Percentiles rank a stretch among this genome's conserved stretches.
Conservation (phyloP, 2,797 vertebrate species). For the Syndactyla subalaris region DNA sequence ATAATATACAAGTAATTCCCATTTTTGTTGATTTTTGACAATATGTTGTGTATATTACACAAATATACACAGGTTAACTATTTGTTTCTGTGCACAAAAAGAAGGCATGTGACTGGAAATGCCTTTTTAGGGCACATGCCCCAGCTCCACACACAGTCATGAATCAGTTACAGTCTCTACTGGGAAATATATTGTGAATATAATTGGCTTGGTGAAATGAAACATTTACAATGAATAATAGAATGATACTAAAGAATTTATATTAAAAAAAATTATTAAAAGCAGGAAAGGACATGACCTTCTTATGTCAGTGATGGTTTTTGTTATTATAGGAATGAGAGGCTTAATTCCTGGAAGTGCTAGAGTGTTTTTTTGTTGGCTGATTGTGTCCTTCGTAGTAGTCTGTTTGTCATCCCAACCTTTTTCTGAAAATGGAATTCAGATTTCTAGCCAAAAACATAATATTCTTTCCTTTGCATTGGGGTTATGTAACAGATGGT, state of each 20-base stretch:
- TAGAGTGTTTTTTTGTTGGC: conserved; percentile 53
- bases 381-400: conserved; percentile 56
- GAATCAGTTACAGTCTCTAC: neutral
- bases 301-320: conserved; percentile 19
- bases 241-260: conserved; percentile 5
- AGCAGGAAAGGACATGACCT: conserved; percentile 13
- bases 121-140: neutral
- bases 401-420: conserved; percentile 74
- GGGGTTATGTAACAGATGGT: conserved; percentile 72
- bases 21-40: neutral
- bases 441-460: conserved; percentile 67
- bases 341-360: conserved; percentile 65
- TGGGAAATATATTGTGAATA: neutral
- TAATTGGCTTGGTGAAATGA: neutral
- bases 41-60: neutral
- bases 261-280: neutral
- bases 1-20: neutral
- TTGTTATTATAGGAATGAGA: conserved; percentile 50
- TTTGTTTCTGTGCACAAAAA: neutral
- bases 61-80: neutral
- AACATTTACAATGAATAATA: conserved; percentile 7
- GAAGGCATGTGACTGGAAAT: neutral
- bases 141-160: neutral
- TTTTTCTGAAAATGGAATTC: conserved; percentile 70
- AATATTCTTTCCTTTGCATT: conserved; percentile 58